Evolutionary conservation across 2,888 invertebrate species (phyloP).

Genomic region (Megaustenia siamemsis): DNA sequence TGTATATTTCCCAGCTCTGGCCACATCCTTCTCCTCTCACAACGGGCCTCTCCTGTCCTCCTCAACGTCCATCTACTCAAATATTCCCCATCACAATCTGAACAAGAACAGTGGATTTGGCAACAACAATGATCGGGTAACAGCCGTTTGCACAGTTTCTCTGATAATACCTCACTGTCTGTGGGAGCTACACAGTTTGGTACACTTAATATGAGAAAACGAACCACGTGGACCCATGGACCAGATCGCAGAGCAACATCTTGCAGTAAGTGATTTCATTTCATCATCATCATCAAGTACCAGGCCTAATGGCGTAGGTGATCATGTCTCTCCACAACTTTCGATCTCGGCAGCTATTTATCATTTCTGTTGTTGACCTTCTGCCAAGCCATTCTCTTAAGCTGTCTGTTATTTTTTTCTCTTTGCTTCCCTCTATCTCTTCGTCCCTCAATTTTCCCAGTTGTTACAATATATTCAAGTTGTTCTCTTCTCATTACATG

Average conservation of each 20-base stretch:
- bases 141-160: conserved; percentile 32
- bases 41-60: conserved; percentile 61
- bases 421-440: too few relatives aligned
- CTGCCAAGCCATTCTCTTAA: too few relatives aligned
- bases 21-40: conserved; percentile 59
- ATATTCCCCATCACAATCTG: conserved; percentile 56
- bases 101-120: conserved; percentile 50
- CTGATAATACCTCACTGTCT: conserved; percentile 33
- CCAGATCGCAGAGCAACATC: conserved; percentile 62
- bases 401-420: too few relatives aligned
- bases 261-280: conserved; percentile 61
- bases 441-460: too few relatives aligned
- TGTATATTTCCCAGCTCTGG: conserved; percentile 51
- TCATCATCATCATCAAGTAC: too few relatives aligned
- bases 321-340: too few relatives aligned
- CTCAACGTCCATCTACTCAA: conserved; percentile 64
- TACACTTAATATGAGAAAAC: conserved; percentile 59
- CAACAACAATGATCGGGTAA: conserved; percentile 1
- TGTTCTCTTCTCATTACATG: too few relatives aligned
- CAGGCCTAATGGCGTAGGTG: too few relatives aligned
- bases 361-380: too few relatives aligned
- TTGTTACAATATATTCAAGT: too few relatives aligned
- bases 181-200: conserved; percentile 60
- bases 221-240: conserved; percentile 52
- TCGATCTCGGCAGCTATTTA: too few relatives aligned